Evolutionary conservation across 2,888 invertebrate species (phyloP), one percentile per base, ranked within the genome.

Genomic region (Dioctria linearis): DNA sequence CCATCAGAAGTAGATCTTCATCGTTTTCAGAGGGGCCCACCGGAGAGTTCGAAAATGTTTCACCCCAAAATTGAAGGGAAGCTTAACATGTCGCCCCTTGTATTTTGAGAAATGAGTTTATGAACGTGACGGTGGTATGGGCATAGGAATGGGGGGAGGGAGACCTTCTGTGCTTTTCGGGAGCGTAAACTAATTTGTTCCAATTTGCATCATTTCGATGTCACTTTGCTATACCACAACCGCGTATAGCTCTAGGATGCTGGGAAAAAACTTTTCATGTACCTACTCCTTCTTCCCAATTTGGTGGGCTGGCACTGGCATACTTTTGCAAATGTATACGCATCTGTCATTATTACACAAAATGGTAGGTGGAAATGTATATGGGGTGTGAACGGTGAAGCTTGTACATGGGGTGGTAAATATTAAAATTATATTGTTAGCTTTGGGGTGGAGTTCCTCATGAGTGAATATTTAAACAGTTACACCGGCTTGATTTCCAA

Each of bases 181-280:
- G 83, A 83, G 82, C 83, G 82, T 83, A 83, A 83, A 83, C 83
- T 83, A 83, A 83, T 83, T 83, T 83, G 83, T 83, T 80, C 83
- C 83, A 83, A 83, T 83, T 83, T 83, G 83, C 83, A 83, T 83
- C 83, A 83, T 83, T 83, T 83, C 82, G 83, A 82, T 83, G 83
- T 83, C 83, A 83, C 82, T 83, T 83, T 81, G 81, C 25, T 25
- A 80, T 79, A 81, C 82, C 82, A 80, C 82, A 81, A 81, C 81
- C 83, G 81, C 83, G 25, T 25, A 25, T 25, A 25, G 25, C 25
- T 25, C 25, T 25, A 83, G 81, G 82, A 79, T 80, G 80, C 79
- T 82, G 81, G 82, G 82, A 83, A 76, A 63, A 76, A 25, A 63
- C 13, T 61, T 76, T 76, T 63, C 63, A 40, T 63, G 63, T 37